Evolutionary conservation across 1,140 invertebrate genomes (phyloP), one percentile per base, ranked within the genome.

Genomic region (Oedothorax gibbosus): DNA sequence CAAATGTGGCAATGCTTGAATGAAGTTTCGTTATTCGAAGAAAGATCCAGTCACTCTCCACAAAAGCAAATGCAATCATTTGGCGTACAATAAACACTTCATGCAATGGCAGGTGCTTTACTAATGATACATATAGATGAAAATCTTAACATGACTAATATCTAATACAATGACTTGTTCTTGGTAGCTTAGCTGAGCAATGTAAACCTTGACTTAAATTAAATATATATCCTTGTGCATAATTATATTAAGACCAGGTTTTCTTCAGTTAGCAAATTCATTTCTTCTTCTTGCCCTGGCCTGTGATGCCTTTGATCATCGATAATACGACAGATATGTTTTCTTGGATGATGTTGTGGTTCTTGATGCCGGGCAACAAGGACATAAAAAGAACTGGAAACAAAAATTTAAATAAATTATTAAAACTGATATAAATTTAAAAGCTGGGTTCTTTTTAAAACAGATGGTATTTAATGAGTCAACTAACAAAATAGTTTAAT

Each of bases 71-170:
- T 62, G 78, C 20, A 81, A 62, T 71, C 60, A 68, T 71, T 81
- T 71, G 78, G 66, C 66, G 54, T 57, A 71, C 15, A 54, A n/a
- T 35, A 66, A 65, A 64, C 65, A 60, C 35, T 64, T 20, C 51
- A 49, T 18, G 15, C 18, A 57, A 71, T 71, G 35, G 65, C 66
- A 71, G 35, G 66, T 81, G 78, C 65, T 81, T 64, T 60, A 14
- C 20, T 35, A 69, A 81, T 81, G 65, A 71, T 81, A 81, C 66
- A 71, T 69, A 81, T 68, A 81, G 53, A 71, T 81, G 66, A 71
- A 81, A 80, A 57, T 69, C 65, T 18, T 81, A 65, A 81, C 35
- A 10, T 81, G 12, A 69, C 50, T 80, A 71, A 35, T 75, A 62
- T 53, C 78, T 81, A 81, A 9, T 49, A 66, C 11, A 77, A 64